Percentiles rank a stretch among this genome's conserved stretches.
Conservation (phyloP, 64 coral and sea anemone species). For the Anthopleura sola region DNA sequence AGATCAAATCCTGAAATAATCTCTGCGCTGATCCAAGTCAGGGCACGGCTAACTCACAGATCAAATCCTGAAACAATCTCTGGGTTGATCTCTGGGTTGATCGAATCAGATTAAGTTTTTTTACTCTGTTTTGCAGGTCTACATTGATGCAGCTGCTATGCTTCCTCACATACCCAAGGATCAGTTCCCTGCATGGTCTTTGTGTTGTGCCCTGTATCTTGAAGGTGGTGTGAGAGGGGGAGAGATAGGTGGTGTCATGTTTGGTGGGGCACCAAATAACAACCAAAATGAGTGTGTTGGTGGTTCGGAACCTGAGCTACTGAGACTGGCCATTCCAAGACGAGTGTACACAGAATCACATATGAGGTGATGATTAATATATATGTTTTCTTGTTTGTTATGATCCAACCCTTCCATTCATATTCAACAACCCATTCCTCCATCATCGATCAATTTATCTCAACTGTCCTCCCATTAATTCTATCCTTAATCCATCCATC, state of each 20-base stretch:
- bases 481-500: too few species aligned
- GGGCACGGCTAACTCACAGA: too few species aligned
- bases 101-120: too few species aligned
- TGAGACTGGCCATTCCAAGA: slow-evolving; percentile 56
- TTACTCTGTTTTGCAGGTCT: slow-evolving; percentile 11
- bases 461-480: too few species aligned
- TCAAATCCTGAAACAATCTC: too few species aligned
- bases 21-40: too few species aligned
- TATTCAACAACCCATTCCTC: too few species aligned
- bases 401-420: too few species aligned
- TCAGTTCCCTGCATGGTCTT: slow-evolving; percentile 56
- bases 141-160: slow-evolving; percentile 59
- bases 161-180: slow-evolving; percentile 47
- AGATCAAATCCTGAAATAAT: too few species aligned
- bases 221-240: slow-evolving; percentile 48
- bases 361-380: slow-evolving; percentile 29
- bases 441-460: too few species aligned
- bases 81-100: too few species aligned
- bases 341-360: slow-evolving; percentile 66
- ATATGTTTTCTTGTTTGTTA: too few species aligned
- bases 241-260: slow-evolving; percentile 63
- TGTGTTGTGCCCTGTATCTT: slow-evolving; percentile 45
- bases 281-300: background rate
- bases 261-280: slow-evolving; percentile 8
- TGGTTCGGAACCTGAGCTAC: slow-evolving; percentile 24